These are phyloP conservation scores for Chydorus sphaericus DNA, from an alignment of 2,888 invertebrate species.

Conservation along the genomic window DNA sequence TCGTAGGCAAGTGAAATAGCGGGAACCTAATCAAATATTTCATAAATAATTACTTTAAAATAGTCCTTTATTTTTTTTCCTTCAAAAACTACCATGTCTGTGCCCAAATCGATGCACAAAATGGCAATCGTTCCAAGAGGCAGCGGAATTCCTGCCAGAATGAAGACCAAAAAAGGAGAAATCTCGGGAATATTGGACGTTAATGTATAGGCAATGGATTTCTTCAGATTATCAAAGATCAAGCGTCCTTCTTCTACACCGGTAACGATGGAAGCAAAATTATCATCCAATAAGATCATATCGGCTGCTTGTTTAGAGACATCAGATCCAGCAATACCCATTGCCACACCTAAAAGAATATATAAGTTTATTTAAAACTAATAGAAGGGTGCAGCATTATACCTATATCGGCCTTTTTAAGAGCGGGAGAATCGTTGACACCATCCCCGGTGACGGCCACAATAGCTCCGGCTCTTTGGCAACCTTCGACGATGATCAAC, in stretches of 20 bases:
- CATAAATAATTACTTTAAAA: no score
- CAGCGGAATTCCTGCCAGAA: constrained; percentile 84
- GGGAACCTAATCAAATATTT: constrained; percentile 31
- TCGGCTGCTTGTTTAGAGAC: constrained; percentile 85
- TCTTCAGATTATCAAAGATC: constrained; percentile 80
- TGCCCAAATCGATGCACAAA: constrained; percentile 68
- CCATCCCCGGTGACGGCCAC: constrained; percentile 44
- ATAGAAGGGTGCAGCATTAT: neutral
- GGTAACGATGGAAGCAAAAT: constrained; percentile 72
- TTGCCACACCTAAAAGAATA: constrained; percentile 57
- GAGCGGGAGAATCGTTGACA: constrained; percentile 42
- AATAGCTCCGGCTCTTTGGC: constrained; percentile 40
- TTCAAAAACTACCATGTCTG: neutral
- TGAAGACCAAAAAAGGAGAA: constrained; percentile 93
- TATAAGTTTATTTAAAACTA: constrained; percentile 19
- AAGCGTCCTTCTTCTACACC: constrained; percentile 51
- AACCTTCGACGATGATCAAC: constrained; percentile 41
- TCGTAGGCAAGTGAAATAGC: constrained; percentile 43
- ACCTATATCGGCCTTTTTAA: constrained; percentile 42
- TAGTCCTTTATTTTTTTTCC: no score
- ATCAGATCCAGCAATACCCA: constrained; percentile 89
- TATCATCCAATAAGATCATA: constrained; percentile 74
- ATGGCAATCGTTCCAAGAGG: constrained; percentile 94
- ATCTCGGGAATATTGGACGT: constrained; percentile 98
- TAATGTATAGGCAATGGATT: constrained; percentile 92